Base-by-base conservation (phyloP, 23 tunicate genomes). In the Pegea sp. region DNA sequence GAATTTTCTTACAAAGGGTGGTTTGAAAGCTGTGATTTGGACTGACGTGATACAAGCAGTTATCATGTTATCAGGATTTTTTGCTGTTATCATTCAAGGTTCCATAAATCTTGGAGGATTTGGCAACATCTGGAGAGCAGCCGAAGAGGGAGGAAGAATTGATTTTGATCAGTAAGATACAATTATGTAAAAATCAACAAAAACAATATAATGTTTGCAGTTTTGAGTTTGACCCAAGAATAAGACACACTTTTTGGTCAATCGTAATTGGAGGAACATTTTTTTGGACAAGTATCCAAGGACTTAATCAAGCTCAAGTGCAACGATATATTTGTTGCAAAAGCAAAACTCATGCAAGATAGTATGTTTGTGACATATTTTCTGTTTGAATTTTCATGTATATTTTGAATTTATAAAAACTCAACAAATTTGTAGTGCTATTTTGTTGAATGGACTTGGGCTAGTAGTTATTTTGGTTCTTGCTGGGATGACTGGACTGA, bases 401-500 rank as follows among this genome's bases (percentile, higher is more conserved):
- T 28, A 8, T 56, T 24, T 56, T 22, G 21, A 6, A 13, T 50
- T 50, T 6, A 16, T 13, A 6, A 50, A 50, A 18, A 20, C 33
- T 29, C 11, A 62, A 24, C 26, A 54, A 8, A 13, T 24, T 32
- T 48, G 13, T 31, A 79, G 93, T 42, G 77, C 93, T 16, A 60
- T 73, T 1, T n/a, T 84, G 1, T 27, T 67, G n/a, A 58, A 72
- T 62, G 71, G 60, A 1, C 8, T 84, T 11, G 95, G 95, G 0
- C 43, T 84, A 62, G 33, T 72, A 7, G 57, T 84, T 5, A 84
- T 84, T 24, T 57, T 84, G 26, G 57, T 84, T 44, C 50, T 84
- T 8, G 95, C 95, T 34, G 95, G 84, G 25, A 84, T 84, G 95
- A 84, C 95, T 5, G 95, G 95, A 0, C 44, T 84, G 30, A 73